Percentiles rank a stretch among this genome's conserved stretches.
These are phyloP conservation scores for Dexiosoma caninum DNA, from an alignment of 2,888 invertebrate genomes.

Conservation along the genomic window DNA sequence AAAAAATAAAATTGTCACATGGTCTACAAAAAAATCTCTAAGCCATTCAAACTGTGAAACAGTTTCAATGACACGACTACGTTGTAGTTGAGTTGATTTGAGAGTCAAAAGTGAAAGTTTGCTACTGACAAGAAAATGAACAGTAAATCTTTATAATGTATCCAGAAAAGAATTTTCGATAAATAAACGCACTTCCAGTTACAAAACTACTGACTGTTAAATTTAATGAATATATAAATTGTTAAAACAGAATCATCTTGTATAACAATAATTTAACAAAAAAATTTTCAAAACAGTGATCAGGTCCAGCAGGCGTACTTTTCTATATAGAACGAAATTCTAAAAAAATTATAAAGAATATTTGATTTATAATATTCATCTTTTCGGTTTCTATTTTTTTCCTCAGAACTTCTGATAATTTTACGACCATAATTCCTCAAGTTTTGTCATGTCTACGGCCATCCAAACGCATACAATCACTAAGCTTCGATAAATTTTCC, in stretches of 20 bases:
- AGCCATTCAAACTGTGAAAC: conserved; percentile 8
- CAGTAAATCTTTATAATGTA: conserved; percentile 30
- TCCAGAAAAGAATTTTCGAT: background rate
- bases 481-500: conserved; percentile 13
- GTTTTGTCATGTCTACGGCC: conserved; percentile 27
- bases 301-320: too few species aligned
- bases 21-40: conserved; percentile 1
- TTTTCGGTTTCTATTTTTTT: too few species aligned
- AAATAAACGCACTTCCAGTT: background rate
- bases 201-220: too few species aligned
- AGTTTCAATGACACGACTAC: conserved; percentile 1
- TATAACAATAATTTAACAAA: too few species aligned
- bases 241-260: too few species aligned
- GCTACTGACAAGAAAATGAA: conserved; percentile 14
- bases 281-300: too few species aligned
- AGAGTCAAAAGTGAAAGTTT: conserved; percentile 44
- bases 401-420: conserved; percentile 16
- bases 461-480: background rate
- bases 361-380: too few species aligned
- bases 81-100: conserved; percentile 6
- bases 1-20: background rate
- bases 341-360: too few species aligned
- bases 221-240: too few species aligned
- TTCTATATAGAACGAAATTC: too few species aligned
- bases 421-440: conserved; percentile 53